phyloP scores from a whole-genome alignment of 2,797 vertebrate genomes.

The Odontamblyopus rebecca region DNA sequence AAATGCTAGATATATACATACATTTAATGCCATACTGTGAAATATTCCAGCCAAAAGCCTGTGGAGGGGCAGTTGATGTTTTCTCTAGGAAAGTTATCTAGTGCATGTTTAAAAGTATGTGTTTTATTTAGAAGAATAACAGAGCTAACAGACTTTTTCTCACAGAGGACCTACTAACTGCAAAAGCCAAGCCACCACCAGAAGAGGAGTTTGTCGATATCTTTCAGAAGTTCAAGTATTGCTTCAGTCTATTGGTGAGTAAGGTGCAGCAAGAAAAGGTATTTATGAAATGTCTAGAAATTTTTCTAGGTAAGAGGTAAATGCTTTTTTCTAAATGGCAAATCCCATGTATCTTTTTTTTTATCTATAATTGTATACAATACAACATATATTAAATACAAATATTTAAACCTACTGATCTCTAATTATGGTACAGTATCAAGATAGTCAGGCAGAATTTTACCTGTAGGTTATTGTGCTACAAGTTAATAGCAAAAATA shows the following conservation, averaged over 20 bases:
- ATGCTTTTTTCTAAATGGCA: not conserved
- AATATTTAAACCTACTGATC: not conserved
- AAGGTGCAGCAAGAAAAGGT: not conserved
- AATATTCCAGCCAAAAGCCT: not conserved
- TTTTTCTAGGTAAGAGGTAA: not conserved
- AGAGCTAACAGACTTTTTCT: not conserved
- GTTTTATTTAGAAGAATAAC: not conserved
- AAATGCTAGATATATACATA: not conserved
- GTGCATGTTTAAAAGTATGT: not conserved
- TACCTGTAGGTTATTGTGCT: not conserved
- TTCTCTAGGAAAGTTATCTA: not conserved
- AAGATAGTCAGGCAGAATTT: not conserved
- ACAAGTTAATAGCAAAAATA: not conserved
- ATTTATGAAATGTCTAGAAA: not conserved
- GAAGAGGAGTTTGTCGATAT: slow-evolving; percentile 82
- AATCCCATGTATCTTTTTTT: not conserved
- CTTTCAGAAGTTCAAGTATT: slow-evolving; percentile 90
- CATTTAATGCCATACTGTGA: not conserved
- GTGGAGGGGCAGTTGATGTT: not conserved
- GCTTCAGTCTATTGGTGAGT: slow-evolving; percentile 88
- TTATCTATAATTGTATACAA: not conserved
- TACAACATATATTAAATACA: not conserved
- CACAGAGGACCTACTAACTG: slow-evolving; percentile 79
- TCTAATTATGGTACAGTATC: not conserved
- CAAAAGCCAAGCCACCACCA: slow-evolving; percentile 78